These are phyloP conservation scores for Dicerorhinus sumatrensis DNA, from an alignment of 2,113 vertebrate species.

Conservation along the genomic window DNA sequence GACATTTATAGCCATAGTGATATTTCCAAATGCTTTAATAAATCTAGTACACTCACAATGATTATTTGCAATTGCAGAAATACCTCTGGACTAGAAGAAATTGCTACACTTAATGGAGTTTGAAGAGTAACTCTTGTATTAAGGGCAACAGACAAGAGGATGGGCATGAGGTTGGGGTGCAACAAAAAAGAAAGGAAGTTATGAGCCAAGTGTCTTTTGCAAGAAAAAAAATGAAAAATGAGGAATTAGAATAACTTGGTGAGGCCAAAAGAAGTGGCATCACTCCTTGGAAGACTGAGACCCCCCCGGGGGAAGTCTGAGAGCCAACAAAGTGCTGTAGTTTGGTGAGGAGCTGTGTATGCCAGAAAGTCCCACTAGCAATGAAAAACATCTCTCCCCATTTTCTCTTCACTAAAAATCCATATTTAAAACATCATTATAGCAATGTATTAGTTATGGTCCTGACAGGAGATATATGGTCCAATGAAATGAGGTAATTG, in stretches of 20 bases:
- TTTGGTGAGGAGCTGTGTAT: not conserved
- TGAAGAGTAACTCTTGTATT: not conserved
- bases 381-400: not conserved
- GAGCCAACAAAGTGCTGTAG: not conserved
- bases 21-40: conserved; percentile 47
- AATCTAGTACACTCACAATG: not conserved
- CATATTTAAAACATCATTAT: not conserved
- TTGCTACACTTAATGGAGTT: not conserved
- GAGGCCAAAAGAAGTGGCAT: not conserved
- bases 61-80: not conserved
- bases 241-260: not conserved
- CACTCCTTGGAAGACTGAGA: not conserved
- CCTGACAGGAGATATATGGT: not conserved
- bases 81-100: not conserved
- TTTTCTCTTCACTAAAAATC: not conserved
- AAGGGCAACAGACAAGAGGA: not conserved
- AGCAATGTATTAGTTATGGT: not conserved
- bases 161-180: not conserved
- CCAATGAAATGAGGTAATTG: not conserved
- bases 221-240: not conserved
- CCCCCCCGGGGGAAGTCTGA: not conserved
- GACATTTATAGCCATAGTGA: not conserved
- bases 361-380: not conserved
- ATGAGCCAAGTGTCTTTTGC: not conserved
- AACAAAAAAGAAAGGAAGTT: not conserved